A percentile compares a stretch with the other conserved stretches of the same genome.
These are phyloP conservation scores for Portevinia maculata DNA, from an alignment of 2,888 invertebrate genomes.

Conservation along the genomic window DNA sequence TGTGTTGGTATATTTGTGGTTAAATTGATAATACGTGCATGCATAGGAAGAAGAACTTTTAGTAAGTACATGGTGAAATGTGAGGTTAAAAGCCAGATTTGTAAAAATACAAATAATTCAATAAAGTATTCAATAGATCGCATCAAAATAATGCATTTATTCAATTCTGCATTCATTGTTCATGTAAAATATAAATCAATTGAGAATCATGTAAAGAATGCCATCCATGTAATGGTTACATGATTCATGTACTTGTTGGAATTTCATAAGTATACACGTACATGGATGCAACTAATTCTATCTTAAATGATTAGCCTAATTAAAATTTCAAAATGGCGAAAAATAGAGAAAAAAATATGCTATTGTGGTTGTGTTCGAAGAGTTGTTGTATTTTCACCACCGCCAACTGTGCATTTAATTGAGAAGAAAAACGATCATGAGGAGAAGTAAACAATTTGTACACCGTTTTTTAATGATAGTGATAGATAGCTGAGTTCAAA, in stretches of 20 bases:
- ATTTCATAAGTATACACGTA: constrained; percentile 13
- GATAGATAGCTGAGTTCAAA: too few species aligned
- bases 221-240: constrained; percentile 53
- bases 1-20: constrained; percentile 24
- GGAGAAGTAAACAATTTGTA: too few species aligned
- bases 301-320: constrained; percentile 66
- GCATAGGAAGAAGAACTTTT: background rate
- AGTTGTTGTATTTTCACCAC: background rate
- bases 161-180: too few species aligned
- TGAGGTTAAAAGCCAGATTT: constrained; percentile 43
- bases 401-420: background rate
- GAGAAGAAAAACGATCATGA: background rate
- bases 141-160: background rate
- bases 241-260: constrained; percentile 44
- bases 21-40: constrained; percentile 19
- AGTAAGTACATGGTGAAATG: constrained; percentile 53
- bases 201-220: background rate
- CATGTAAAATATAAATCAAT: background rate
- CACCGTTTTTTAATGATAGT: too few species aligned
- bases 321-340: constrained; percentile 71
- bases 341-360: constrained; percentile 7
- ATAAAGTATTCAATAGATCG: background rate
- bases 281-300: constrained; percentile 70
- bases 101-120: background rate
- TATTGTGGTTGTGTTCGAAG: constrained; percentile 43